Conservation (phyloP, 1,140 invertebrate genomes). For the Battus philenor region DNA sequence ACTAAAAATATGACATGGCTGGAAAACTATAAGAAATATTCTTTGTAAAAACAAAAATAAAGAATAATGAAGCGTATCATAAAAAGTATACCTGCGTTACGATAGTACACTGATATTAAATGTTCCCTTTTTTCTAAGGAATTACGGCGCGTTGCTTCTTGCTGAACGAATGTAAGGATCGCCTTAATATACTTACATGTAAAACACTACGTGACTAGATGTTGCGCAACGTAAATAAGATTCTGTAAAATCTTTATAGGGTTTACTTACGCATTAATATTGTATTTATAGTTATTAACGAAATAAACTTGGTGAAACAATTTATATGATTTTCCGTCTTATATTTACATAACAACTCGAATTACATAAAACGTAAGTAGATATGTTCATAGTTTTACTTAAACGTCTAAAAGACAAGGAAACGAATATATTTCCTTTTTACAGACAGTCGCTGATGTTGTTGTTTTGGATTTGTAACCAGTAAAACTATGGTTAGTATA, state of each 20-base stretch:
- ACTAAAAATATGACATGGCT: constrained; percentile 26
- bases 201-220: constrained; percentile 11
- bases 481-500: too few species aligned
- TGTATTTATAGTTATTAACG: too few species aligned
- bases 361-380: too few species aligned
- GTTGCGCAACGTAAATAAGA: neutral
- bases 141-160: constrained; percentile 34
- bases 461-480: too few species aligned
- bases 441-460: too few species aligned
- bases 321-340: too few species aligned
- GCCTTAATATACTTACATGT: constrained; percentile 21
- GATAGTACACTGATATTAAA: constrained; percentile 34
- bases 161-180: constrained; percentile 28
- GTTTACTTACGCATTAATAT: too few species aligned
- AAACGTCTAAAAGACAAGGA: too few species aligned
- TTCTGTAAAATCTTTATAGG: neutral
- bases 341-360: too few species aligned
- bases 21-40: constrained; percentile 31
- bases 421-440: too few species aligned
- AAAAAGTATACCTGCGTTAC: constrained; percentile 11
- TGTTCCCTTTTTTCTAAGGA: constrained; percentile 22
- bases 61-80: constrained; percentile 18
- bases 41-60: constrained; percentile 15
- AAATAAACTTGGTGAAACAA: too few species aligned
- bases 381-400: too few species aligned